These are phyloP conservation scores for Gryon sp. DNA, from an alignment of 1,140 invertebrate genomes.

Conservation along the genomic window DNA sequence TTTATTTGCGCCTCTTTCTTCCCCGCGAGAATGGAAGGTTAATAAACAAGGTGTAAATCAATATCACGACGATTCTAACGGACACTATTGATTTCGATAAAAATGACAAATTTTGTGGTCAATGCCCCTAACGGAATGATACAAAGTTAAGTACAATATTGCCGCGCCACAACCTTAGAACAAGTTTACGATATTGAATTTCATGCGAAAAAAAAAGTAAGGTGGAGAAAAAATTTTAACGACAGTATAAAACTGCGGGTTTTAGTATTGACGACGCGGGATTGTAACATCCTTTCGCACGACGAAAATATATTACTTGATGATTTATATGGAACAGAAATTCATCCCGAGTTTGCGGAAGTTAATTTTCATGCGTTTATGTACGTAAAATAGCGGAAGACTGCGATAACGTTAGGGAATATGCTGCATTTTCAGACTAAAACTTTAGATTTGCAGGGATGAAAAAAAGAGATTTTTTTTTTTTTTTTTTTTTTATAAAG, in stretches of 20 bases:
- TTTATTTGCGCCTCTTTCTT: no score
- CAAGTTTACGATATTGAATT: slow-evolving; percentile 44
- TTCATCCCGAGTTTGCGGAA: slow-evolving; percentile 7
- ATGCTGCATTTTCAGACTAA: no score
- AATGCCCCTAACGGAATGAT: slow-evolving; percentile 44
- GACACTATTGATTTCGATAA: slow-evolving; percentile 22
- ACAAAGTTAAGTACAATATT: slow-evolving; percentile 38
- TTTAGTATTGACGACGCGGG: slow-evolving; percentile 9
- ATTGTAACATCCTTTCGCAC: no score
- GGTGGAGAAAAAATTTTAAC: no score
- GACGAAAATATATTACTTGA: no score
- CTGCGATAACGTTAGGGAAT: slow-evolving; percentile 7
- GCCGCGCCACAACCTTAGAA: slow-evolving; percentile 20
- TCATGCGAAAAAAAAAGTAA: slow-evolving; percentile 49
- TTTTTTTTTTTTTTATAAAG: no score
- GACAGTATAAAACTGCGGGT: slow-evolving; percentile 18
- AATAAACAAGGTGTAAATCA: no score
- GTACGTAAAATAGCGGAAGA: slow-evolving; percentile 19
- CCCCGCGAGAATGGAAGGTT: no score
- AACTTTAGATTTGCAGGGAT: no score
- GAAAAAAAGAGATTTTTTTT: no score
- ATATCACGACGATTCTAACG: slow-evolving; percentile 36
- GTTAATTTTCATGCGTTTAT: slow-evolving; percentile 23
- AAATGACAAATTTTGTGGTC: slow-evolving; percentile 54
- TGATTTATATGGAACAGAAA: slow-evolving; percentile 24